Base-by-base conservation (phyloP, 2,888 invertebrate species). In the Augochlorella aurata region DNA sequence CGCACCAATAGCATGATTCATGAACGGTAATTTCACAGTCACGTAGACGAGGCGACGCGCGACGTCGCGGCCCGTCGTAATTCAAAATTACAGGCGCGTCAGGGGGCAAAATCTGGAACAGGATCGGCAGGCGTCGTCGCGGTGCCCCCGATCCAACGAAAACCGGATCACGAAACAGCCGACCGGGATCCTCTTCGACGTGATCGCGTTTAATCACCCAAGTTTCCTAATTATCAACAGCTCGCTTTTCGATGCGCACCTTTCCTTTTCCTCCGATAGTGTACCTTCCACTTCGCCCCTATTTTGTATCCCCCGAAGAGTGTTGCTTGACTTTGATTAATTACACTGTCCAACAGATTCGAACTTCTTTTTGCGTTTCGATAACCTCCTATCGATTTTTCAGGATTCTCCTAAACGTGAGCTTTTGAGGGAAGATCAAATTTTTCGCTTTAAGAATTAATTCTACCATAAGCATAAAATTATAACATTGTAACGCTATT, bases 141-240 rank as follows among this genome's bases (percentile, higher is more conserved):
- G 80, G 73, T 72, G 45, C 52, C 49, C 63, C 29, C 54, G 72
- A 85, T 85, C 75, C 79, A 85, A 58, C 73, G 75, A 71, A 65
- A 76, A 75, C 78, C 70, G 54, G 66, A 77, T 77, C 84, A 66
- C 77, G 74, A 65, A 68, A 74, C 50, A 74, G 21, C 69, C 66
- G 75, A 0, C 21, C 7, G 70, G 38, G 77, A 77, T 21, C 66
- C 63, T 66, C 72, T 78, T 81, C 83, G 67, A 78, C 79, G 50
- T 82, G 66, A 52, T 58, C 75, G 65, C 81, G 68, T 83, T 89
- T 87, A 88, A 89, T 89, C 87, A 84, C 77, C 83, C 85, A 81
- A 87, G 81, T 87, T 88, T 89, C 87, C 85, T 88, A 89, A 89
- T 89, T 89, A 89, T 79, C 74, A 82, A 69, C 79, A 77, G 76